Evolutionary conservation across 2,113 vertebrate genomes (phyloP).

Genomic region (Tetrao urogallus): DNA sequence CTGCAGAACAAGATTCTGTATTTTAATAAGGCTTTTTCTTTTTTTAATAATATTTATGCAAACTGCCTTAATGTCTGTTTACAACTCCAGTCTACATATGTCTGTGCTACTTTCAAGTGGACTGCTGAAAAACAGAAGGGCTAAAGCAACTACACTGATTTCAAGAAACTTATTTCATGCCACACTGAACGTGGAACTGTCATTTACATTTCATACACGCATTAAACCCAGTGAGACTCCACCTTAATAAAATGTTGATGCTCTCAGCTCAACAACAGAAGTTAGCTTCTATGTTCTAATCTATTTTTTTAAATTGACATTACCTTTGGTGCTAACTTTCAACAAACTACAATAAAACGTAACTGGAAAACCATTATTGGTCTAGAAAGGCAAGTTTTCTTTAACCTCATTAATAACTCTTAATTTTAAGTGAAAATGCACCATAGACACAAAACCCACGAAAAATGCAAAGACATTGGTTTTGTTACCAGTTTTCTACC

Average conservation of each 20-base stretch:
- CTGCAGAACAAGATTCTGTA: not conserved
- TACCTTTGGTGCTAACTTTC: not conserved
- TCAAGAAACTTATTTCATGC: not conserved
- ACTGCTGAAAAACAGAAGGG: not conserved
- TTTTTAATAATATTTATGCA: not conserved
- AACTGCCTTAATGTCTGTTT: not conserved
- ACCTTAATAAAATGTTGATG: not conserved
- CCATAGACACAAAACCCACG: not conserved
- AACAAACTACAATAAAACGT: not conserved
- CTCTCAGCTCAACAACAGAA: not conserved
- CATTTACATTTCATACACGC: not conserved
- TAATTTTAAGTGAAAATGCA: not conserved
- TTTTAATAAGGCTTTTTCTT: not conserved
- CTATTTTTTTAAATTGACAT: not conserved
- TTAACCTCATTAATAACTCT: not conserved
- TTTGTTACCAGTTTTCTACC: not conserved
- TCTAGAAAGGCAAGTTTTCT: not conserved
- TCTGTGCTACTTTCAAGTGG: not conserved
- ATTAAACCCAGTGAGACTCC: not conserved
- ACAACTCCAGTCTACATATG: not conserved
- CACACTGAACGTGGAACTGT: not conserved
- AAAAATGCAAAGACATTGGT: not conserved
- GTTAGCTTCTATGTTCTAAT: fast-evolving
- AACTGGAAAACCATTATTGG: not conserved
- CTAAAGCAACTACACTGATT: not conserved